Base-by-base conservation (phyloP, 1,140 invertebrate species). In the Drosophila pandora region DNA sequence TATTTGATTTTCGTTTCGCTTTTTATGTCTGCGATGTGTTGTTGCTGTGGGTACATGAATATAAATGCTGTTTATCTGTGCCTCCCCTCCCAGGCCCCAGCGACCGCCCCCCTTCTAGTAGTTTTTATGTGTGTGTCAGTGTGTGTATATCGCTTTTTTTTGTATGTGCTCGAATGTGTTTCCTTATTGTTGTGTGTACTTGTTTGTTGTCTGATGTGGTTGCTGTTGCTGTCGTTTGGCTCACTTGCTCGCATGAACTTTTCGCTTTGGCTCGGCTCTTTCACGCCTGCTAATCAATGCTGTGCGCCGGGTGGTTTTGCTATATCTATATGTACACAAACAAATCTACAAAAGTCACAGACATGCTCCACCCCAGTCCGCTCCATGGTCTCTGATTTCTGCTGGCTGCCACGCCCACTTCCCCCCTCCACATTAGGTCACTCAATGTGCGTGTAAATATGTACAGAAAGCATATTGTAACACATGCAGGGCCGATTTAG, bases 241-340 rank as follows among this genome's bases (percentile, higher is more conserved):
- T 77, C 75, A 70, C 63, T 83, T 72, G 78, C 68, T 85, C 64
- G 78, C 67, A 88, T 87, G 83, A 87, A 87, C 78, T 83, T 88
- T 82, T 88, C 60, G 79, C 79, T 79, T 84, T 84, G 76, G 72
- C 75, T 79, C 71, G 76, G 82, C 47, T 52, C 76, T 79, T 79
- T 53, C 57, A 59, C 58, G 82, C 77, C 47, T 83, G 76, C 83
- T 88, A 88, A 88, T 88, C 84, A 88, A 83, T 89, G 84, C 83
- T 88, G 83, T 71, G 79, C 83, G 83, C 83, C 83, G 85, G 83
- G 64, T 88, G 75, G 56, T 89, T 88, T 88, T 63, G 84, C 83
- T 88, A 88, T 88, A 88, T 88, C 83, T 88, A 88, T 88, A 88
- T 88, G 83, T 88, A 88, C 84, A 88, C 83, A 89, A 88, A 88